Base-by-base conservation (phyloP, 2,113 vertebrate species). In the Oreochromis aureus region DNA sequence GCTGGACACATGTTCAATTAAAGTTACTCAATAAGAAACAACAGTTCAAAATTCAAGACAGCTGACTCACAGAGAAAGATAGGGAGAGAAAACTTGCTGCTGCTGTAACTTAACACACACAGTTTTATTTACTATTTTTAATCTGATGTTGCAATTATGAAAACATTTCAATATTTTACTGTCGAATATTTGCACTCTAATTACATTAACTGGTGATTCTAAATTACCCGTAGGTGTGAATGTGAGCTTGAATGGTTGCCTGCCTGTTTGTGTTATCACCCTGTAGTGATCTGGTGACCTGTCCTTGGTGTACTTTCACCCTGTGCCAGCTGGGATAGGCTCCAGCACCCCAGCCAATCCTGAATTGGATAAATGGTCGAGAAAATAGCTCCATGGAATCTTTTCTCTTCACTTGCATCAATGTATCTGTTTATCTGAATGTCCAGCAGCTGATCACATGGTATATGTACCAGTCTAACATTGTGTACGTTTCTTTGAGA, bases 291-390 rank as follows among this genome's bases (percentile, higher is more conserved):
- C 39, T 73, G 66, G 39, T 44, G 22, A 44, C 39, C 66, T 27
- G 39, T 10, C 66, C 13, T 16, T n/a, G 66, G 39, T 44, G 39
- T 71, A 44, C 13, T 73, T 24, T 46, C 66, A 16, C 13, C 39
- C 39, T 27, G 0, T 39, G 32, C 32, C 1, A 0, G 3, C 32
- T 39, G 61, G 32, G 0, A 66, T n/a, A 66, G 34, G 69, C 69
- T 44, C 13, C 69, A 46, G 69, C 66, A 2, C 12, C 13, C 13
- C 66, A 46, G 39, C 69, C 41, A 22, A 16, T 44, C 69, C 69
- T 46, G 69, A 73, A 73, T 5, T 27, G 22, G 66, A 24, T 24
- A 16, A 10, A 44, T 11, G 5, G 19, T 24, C 44, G 39, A 71
- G 7, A 71, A 24, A 44, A 71, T 71, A 44, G n/a, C 2, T 44